Conservation (phyloP, 2,797 vertebrate species). For the Eremophila alpestris region DNA sequence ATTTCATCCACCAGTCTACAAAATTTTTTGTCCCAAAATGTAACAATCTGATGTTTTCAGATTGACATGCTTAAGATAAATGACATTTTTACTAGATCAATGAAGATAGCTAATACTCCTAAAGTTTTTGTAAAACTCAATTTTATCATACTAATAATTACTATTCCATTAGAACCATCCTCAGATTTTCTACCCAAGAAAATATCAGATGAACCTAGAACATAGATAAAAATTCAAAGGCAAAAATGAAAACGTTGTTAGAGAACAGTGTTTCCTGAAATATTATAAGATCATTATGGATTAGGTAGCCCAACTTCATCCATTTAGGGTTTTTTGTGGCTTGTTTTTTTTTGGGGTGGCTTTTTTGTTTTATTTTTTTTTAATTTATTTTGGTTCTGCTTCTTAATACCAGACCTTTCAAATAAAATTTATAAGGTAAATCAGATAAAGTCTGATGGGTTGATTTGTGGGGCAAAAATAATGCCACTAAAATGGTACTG, state of each 20-base stretch:
- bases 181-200: background rate
- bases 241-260: background rate
- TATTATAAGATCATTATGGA: background rate
- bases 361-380: background rate
- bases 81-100: background rate
- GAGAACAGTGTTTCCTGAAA: background rate
- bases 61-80: background rate
- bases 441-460: background rate
- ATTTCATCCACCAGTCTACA: background rate
- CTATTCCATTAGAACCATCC: background rate
- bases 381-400: background rate
- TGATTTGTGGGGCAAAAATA: background rate
- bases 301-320: background rate
- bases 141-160: background rate
- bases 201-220: background rate
- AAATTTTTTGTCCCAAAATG: background rate
- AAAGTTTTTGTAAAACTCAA: background rate
- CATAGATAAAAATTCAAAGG: background rate
- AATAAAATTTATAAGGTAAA: background rate
- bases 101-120: background rate
- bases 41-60: background rate
- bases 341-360: background rate
- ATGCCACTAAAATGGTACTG: background rate
- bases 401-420: background rate
- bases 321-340: fast-evolving